phyloP scores from a whole-genome alignment of 2,797 vertebrate genomes.

The Sebastes itinus region DNA sequence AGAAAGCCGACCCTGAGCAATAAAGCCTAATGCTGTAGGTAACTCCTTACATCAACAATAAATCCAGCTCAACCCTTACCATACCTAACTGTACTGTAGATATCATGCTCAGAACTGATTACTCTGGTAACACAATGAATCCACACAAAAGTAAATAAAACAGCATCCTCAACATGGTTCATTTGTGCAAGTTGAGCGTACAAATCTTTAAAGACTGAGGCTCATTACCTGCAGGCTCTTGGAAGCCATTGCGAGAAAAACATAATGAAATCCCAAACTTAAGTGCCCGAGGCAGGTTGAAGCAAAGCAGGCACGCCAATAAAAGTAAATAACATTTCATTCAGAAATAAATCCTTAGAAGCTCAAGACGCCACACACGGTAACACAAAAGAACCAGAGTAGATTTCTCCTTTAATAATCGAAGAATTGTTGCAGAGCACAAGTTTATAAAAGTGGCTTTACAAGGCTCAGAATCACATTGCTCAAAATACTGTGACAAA shows the following conservation, averaged over 20 bases:
- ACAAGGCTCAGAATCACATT: neutral
- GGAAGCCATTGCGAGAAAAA: neutral
- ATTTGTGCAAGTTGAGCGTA: neutral
- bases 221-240: constrained; percentile 2
- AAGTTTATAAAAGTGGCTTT: constrained; percentile 27
- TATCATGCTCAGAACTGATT: neutral
- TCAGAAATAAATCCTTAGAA: constrained; percentile 14
- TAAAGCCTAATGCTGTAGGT: too few relatives aligned
- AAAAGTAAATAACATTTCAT: constrained; percentile 23
- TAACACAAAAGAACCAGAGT: neutral
- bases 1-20: neutral
- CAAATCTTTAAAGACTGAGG: neutral
- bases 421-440: neutral
- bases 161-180: neutral
- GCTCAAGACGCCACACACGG: neutral
- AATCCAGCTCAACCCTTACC: neutral
- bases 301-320: neutral
- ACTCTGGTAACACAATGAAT: neutral
- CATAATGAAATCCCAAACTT: neutral
- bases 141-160: neutral
- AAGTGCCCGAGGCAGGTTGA: neutral
- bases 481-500: neutral
- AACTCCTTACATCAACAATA: neutral
- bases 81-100: neutral
- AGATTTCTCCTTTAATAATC: constrained; percentile 29